Evolutionary conservation across 1,140 invertebrate genomes (phyloP), one percentile per base, ranked within the genome.

Genomic region (Agrypnia vestita): DNA sequence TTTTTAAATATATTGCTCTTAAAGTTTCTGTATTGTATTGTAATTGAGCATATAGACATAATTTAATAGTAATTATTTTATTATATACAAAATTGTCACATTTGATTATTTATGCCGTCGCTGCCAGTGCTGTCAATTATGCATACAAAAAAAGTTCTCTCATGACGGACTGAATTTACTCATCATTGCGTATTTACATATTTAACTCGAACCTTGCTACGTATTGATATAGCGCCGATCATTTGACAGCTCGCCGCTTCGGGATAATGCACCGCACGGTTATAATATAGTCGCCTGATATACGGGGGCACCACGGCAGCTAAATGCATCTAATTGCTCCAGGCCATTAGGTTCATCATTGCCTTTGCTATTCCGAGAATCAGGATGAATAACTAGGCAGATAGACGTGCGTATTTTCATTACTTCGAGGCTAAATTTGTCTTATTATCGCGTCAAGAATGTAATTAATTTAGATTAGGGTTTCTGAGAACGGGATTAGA

Each of bases 251-350:
- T 64, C 35, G 61, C 10, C 35, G 35, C 61, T 64, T 25, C 3
- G 4, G 61, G 61, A n/a, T 43, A 35, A 44, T 43, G 59, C 59
- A 25, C 59, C 25, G 10, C 8, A 1, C 59, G 13, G 53, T 62
- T 62, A 62, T 62, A 25, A 62, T 12, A 19, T 62, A 62, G 25
- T 12, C 59, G 59, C 25, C 59, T 71, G 49, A 51, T 71, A 71
- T 51, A 21, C 43, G 59, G 1, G n/a, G 59, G 59, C 59, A 10
- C 49, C 44, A 8, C 19, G 44, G 13, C 43, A 19, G 62, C 56
- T 75, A 44, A 64, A 64, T 64, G 74, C 74, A 62, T 61, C 59
- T 76, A 76, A 76, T 76, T 76, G 74, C 59, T 19, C 44, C 59
- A 64, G 56, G 7, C 55, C 74, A 64, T 76, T 76, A 62, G 43